phyloP scores from a whole-genome alignment of 2,797 vertebrate species.

The Darevskia nairensis region DNA sequence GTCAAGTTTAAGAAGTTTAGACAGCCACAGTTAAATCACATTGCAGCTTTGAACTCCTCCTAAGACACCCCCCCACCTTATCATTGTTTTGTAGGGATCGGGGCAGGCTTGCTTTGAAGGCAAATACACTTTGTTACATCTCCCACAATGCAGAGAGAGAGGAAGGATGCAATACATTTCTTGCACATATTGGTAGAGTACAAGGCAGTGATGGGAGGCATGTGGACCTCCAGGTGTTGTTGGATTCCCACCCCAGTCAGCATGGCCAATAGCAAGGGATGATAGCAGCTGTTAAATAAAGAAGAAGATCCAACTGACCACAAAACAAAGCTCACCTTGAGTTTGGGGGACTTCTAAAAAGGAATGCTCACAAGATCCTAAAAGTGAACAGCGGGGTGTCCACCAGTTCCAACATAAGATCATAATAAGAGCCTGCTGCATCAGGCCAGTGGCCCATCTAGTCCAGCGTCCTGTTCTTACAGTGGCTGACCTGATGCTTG shows the following conservation, averaged over 20 bases:
- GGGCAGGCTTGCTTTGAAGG: constrained; percentile 32
- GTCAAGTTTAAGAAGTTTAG: constrained; percentile 62
- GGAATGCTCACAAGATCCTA: too few relatives aligned
- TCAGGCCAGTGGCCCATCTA: too few relatives aligned
- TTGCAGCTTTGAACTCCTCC: constrained; percentile 25
- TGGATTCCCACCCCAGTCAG: background rate
- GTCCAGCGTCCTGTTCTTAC: too few relatives aligned
- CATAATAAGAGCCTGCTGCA: too few relatives aligned
- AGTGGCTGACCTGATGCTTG: too few relatives aligned
- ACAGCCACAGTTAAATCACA: constrained; percentile 67
- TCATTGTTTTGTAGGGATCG: background rate
- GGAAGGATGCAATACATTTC: background rate
- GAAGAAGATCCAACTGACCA: too few relatives aligned
- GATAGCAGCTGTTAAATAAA: too few relatives aligned
- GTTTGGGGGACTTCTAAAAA: too few relatives aligned
- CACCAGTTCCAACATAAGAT: too few relatives aligned
- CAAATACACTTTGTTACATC: background rate
- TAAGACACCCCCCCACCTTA: constrained; percentile 12
- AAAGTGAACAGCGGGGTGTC: too few relatives aligned
- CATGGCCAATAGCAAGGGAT: background rate
- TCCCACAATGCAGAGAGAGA: background rate
- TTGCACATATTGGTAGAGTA: background rate
- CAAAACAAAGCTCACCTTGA: too few relatives aligned
- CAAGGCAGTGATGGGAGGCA: too few relatives aligned
- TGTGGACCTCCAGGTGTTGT: background rate